These are phyloP conservation scores for Perca fluviatilis DNA, from an alignment of 2,113 vertebrate genomes.

Conservation along the genomic window DNA sequence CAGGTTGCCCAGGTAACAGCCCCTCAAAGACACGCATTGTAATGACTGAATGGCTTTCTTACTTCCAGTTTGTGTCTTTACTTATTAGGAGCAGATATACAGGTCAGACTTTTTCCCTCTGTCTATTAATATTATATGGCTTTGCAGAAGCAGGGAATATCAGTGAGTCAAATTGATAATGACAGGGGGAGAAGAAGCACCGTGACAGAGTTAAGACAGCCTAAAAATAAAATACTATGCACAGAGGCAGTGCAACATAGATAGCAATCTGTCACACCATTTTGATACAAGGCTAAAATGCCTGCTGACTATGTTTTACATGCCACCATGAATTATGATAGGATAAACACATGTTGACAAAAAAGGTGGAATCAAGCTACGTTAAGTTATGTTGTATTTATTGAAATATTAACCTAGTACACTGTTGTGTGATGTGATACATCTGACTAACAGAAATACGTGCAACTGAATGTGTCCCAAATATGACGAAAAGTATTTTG, in stretches of 20 bases:
- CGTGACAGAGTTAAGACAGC: slow-evolving; percentile 50
- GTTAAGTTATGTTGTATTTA: slow-evolving; percentile 32
- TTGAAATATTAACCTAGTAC: slow-evolving; percentile 20
- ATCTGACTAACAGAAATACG: slow-evolving; percentile 41
- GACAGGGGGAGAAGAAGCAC: slow-evolving; percentile 56
- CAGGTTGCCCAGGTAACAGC: slow-evolving; percentile 86
- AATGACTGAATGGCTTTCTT: slow-evolving; percentile 78
- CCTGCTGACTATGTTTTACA: slow-evolving; percentile 11
- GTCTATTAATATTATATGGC: slow-evolving; percentile 48
- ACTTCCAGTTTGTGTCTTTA: slow-evolving; percentile 63
- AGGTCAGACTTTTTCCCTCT: slow-evolving; percentile 45
- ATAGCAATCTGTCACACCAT: slow-evolving; percentile 49
- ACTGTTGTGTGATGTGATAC: slow-evolving; percentile 38
- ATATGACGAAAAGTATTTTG: slow-evolving; percentile 72
- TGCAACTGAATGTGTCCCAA: slow-evolving; percentile 58
- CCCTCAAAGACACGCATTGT: slow-evolving; percentile 80
- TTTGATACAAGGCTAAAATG: slow-evolving; percentile 29
- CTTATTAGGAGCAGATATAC: slow-evolving; percentile 41
- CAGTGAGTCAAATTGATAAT: slow-evolving; percentile 61
- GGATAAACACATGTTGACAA: slow-evolving; percentile 14
- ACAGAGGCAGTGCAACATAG: slow-evolving; percentile 44
- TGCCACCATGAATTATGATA: slow-evolving; percentile 7
- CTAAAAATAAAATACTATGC: slow-evolving; percentile 70
- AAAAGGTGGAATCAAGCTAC: slow-evolving; percentile 17
- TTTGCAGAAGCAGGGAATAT: slow-evolving; percentile 51